Evolutionary conservation across 2,797 vertebrate genomes (phyloP).

Genomic region (Silurus lanzhouensis): DNA sequence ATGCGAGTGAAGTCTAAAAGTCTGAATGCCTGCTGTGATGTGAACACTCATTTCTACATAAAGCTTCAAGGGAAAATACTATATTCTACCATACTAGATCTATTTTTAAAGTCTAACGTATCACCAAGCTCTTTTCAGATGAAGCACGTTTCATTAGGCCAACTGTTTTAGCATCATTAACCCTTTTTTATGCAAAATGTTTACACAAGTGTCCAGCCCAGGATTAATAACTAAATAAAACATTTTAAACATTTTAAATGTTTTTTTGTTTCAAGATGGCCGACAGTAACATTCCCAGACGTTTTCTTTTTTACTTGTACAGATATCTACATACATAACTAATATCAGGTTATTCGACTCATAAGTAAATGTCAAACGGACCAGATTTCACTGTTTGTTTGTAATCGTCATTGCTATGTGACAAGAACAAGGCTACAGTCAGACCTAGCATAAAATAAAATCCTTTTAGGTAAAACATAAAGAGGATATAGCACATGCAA

Average conservation of each 20-base stretch:
- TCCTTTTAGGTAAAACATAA: not conserved
- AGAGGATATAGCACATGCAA: not conserved
- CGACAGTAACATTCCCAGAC: not conserved
- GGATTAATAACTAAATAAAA: not conserved
- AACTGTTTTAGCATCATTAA: not conserved
- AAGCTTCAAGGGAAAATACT: conserved; percentile 45
- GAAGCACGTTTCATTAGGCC: not conserved
- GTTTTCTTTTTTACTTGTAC: too few relatives aligned
- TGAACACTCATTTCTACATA: not conserved
- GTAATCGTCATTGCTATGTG: not conserved
- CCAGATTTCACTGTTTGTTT: not conserved
- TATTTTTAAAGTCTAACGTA: conserved; percentile 54
- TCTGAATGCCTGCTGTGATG: not conserved
- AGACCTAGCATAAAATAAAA: not conserved
- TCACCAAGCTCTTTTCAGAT: not conserved
- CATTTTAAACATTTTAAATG: too few relatives aligned
- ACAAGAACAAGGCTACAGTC: not conserved
- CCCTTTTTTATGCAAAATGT: not conserved
- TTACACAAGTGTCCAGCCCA: not conserved
- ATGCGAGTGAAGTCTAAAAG: conserved; percentile 14
- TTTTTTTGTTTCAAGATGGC: not conserved
- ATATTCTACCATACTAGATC: conserved; percentile 61
- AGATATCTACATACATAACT: not conserved
- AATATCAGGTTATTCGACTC: not conserved
- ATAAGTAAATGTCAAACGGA: not conserved